Conservation (phyloP, 2,113 vertebrate genomes). For the Chaetodon auriga region DNA sequence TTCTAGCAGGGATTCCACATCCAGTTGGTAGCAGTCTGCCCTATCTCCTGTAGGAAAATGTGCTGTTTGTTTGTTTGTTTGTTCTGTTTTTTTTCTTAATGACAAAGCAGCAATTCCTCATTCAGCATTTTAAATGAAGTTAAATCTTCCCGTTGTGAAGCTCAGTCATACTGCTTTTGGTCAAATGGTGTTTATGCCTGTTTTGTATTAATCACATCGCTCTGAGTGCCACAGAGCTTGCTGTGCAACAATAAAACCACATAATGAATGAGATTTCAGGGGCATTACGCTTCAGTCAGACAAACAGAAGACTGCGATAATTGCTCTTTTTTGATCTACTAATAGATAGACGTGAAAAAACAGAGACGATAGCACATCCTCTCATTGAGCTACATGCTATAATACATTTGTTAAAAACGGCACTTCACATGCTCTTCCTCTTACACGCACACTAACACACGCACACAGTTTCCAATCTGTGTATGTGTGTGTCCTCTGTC, state of each 20-base stretch:
- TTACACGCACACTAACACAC: neutral
- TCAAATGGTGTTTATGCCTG: conserved; percentile 25
- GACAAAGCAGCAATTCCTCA: conserved; percentile 18
- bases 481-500: neutral
- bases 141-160: conserved; percentile 16
- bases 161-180: conserved; percentile 21
- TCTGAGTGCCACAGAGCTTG: neutral
- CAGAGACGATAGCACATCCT: neutral
- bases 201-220: conserved; percentile 39
- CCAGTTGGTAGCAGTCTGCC: conserved; percentile 5
- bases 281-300: conserved; percentile 12
- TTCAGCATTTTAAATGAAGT: conserved; percentile 19
- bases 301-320: conserved; percentile 12
- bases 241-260: conserved; percentile 28
- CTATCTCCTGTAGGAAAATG: conserved; percentile 12
- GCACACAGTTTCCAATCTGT: neutral
- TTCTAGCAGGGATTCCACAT: conserved; percentile 2
- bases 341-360: conserved; percentile 20
- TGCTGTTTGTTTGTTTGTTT: neutral
- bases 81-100: conserved; percentile 20
- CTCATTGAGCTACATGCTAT: neutral
- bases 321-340: conserved; percentile 15
- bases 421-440: neutral
- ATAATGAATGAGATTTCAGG: conserved; percentile 34
- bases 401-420: conserved; percentile 5